Base-by-base conservation (phyloP, 2,113 vertebrate genomes). In the Eptesicus fuscus region DNA sequence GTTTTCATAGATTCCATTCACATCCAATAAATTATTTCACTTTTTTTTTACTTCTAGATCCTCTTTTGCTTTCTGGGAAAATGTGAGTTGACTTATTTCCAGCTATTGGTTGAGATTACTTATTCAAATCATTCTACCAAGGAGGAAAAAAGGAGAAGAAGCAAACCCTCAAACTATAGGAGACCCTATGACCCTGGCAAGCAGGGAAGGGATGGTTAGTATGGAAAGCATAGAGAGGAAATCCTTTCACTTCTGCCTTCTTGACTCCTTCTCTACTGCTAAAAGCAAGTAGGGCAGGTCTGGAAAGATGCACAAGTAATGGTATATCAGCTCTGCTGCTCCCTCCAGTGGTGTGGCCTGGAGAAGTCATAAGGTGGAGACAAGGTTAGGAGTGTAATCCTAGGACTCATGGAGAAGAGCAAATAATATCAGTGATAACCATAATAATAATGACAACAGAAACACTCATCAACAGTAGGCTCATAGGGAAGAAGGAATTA, bases 331-430 rank as follows among this genome's bases (percentile, higher is more conserved):
- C 35, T 92, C 90, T 83, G 47, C 32, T 80, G 40, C 92, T 93
- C 94, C 96, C 77, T 90, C 97, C 69, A 94, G 94, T 88, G 90
- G 92, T 71, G 30, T 90, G 93, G 92, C 23, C 80, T 61, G 44
- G 78, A 90, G 80, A 93, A 90, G 76, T 37, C 42, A 40, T 18
- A 47, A 85, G 16, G 23, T 79, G 40, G 23, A 79, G 35, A 79
- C 12, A 35, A 9, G 25, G 44, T 71, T 25, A 90, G 18, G 51
- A 35, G 3, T n/a, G 5, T 32, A 56, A 83, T 69, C 69, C 32
- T 42, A 83, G 44, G 12, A 28, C 17, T 53, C 4, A 5, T 2
- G 18, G 22, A 49, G 25, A 53, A 76, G 13, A 70, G 18, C 12
- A 77, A 78, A 67, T 47, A 51, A 42, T 51, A 47, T n/a, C 20